Evolutionary conservation across 2,113 vertebrate species (phyloP).

Genomic region (Lucifuga dentata): DNA sequence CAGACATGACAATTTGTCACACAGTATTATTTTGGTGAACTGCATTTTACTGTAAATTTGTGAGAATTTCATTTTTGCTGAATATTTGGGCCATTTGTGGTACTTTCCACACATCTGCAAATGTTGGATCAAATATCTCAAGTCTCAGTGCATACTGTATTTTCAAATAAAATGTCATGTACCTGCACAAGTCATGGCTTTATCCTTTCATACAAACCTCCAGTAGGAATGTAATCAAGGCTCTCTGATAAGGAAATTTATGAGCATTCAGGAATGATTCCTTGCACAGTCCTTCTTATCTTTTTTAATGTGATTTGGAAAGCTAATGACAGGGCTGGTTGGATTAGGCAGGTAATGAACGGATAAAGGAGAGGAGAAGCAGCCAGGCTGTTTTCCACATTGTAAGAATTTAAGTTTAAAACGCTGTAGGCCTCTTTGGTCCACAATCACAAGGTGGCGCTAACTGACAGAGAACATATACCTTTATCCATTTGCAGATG

Average conservation of each 20-base stretch:
- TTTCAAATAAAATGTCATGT: neutral
- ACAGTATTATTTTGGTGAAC: no score
- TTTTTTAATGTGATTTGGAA: neutral
- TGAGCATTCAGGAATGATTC: neutral
- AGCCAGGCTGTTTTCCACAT: no score
- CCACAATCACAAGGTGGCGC: slow-evolving; percentile 15
- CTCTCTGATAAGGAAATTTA: neutral
- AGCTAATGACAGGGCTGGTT: neutral
- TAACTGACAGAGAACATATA: neutral
- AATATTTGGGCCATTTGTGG: no score
- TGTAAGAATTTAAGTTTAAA: no score
- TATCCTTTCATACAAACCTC: neutral
- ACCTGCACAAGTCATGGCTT: no score
- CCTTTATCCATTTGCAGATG: no score
- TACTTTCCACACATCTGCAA: no score
- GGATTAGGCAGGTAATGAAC: neutral
- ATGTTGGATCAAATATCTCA: no score
- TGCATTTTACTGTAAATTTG: no score
- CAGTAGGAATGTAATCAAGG: neutral
- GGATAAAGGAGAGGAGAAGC: neutral
- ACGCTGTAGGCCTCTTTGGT: no score
- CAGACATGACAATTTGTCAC: no score
- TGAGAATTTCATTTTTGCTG: no score
- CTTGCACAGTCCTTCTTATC: slow-evolving; percentile 7
- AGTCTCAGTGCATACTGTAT: neutral